Evolutionary conservation across 2,113 vertebrate genomes (phyloP), one percentile per base, ranked within the genome.

Genomic region (Apteryx mantelli): DNA sequence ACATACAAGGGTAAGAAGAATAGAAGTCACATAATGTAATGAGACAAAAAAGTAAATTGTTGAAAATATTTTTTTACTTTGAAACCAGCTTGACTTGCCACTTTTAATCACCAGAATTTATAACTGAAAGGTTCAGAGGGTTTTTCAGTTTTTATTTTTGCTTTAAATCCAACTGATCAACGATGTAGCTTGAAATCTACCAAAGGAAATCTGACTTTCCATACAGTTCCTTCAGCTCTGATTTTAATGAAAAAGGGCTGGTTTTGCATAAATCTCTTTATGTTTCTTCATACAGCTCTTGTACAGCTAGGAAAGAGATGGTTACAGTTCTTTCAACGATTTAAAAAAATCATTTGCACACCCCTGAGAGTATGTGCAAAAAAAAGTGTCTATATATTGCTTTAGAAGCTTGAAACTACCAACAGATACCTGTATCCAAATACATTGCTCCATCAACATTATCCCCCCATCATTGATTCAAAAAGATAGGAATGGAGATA

Each of bases 1-100:
- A 78, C 97, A 93, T 9, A 95, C 83, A 92, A 93, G 32, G 13
- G 58, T 80, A 95, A 48, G 82, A 95, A 73, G 46, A 79, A 85
- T 1, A 52, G 24, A 73, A 61, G 85, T 36, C 63, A 46, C 6
- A 2, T 17, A 55, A 50, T 4, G 3, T 3, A 75, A 52, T 20
- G 17, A 69, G 24, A 82, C 44, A 14, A 73, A 80, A 89, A 2
- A 52, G 36, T 3, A 53, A 44, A 20, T 7, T 12, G 9, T 19
- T 40, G 18, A 79, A 50, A 86, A 83, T 22, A 40, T 8, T 66
- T 52, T 9, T 60, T 79, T 50, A 38, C 65, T 89, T 75, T 36
- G 17, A 38, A 91, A 64, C 7, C 74, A 87, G 30, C 25, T 28
- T 89, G 40, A 55, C 21, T 22, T 50, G n/a, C 17, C 53, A 71